Evolutionary conservation across 2,113 vertebrate species (phyloP), one percentile per base, ranked within the genome.

Genomic region (Pluvianellus socialis): DNA sequence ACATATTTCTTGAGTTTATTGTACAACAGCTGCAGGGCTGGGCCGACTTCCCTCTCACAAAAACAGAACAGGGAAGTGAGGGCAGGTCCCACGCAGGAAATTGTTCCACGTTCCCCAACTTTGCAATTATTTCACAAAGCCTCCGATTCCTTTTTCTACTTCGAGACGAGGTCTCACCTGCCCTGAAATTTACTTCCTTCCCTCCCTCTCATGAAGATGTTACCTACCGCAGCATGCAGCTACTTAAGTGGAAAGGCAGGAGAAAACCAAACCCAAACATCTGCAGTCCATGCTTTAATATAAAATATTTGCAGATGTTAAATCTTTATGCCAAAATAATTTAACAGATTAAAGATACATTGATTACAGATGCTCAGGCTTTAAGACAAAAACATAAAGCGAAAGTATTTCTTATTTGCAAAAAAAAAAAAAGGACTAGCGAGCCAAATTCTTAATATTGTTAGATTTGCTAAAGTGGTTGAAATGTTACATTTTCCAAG

Each of bases 221-320:
- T 85, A 97, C 97, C 96, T 96, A 97, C 96, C 92, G 40, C 93
- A 97, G 96, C 79, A 96, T 2, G 19, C 75, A 80, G 84, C 94
- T 94, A 82, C 96, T 94, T 89, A 92, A 86, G 4, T 7, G 75
- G 67, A 68, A 93, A 92, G 75, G 75, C 67, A 90, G 47, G 13
- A 94, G 80, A 79, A 89, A 91, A 89, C 73, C 67, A 92, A 96
- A 96, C 81, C 35, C 67, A 24, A 71, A 95, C 97, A 97, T 95
- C 89, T 97, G 96, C 73, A 95, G 81, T 59, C 92, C 94, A 94
- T 42, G 95, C 56, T 95, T 83, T 94, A 77, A 49, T 47, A 33
- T 38, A 93, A 97, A 97, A 95, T 86, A 96, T 80, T 91, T 92
- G 87, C 97, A 97, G 97, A 96, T 97, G 97, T 95, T 91, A 66